Evolutionary conservation across 2,797 vertebrate genomes (phyloP), one percentile per base, ranked within the genome.

Genomic region (Takifugu rubripes): DNA sequence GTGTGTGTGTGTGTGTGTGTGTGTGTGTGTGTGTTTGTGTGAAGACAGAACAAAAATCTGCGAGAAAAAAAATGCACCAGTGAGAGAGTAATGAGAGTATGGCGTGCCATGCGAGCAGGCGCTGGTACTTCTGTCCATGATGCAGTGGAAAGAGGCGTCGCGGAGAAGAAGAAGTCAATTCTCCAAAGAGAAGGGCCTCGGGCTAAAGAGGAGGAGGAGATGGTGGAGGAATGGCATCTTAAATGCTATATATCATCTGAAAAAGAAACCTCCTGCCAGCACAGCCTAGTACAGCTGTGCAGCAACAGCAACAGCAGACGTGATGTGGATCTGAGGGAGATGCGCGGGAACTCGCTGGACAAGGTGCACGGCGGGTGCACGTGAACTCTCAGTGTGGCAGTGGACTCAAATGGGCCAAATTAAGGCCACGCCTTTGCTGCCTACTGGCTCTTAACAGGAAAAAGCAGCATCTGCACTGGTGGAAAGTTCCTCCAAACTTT

Each of bases 201-300:
- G 53, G 68, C 51, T 29, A 24, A 0, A 5, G 46, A 51, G 12
- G 46, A 51, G 12, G 43, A 14, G 43, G 66, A 79, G 75, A 74
- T 61, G 87, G 79, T 84, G 82, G 76, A 83, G 79, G 74, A 85
- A 82, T 81, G 85, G 78, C 87, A 84, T 77, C 69, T 85, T 80
- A 85, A 87, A 86, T 72, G 74, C 66, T 74, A 78, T 79, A 75
- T 79, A 81, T 88, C 76, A 83, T 79, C 67, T 61, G 42, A 69
- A 64, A 16, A 15, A 17, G 9, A 48, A 25, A 14, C 52, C 25
- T 29, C 40, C 64, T 52, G 56, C 49, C 46, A 48, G 21, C 17
- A 48, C 36, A 40, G 14, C 4, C 14, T 40, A 40, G 36, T 2
- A 3, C 31, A 70, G 59, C 60, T 42, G 25, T 6, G n/a, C 6